Percentiles rank a stretch among this genome's conserved stretches.
These are phyloP conservation scores for Augochlorella aurata DNA, from an alignment of 2,888 invertebrate genomes.

Conservation along the genomic window DNA sequence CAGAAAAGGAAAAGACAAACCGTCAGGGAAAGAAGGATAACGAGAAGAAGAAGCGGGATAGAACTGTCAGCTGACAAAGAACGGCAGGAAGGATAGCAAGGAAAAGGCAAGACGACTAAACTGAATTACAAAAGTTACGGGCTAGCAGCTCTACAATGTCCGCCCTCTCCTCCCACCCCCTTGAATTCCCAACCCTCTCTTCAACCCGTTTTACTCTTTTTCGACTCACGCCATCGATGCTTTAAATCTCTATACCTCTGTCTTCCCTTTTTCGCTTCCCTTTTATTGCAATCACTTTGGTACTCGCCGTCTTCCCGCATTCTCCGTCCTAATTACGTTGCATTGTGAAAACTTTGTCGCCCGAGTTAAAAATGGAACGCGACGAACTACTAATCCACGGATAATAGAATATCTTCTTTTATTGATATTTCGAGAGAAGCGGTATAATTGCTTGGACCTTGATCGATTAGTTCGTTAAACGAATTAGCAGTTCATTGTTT, in stretches of 20 bases:
- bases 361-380: background rate
- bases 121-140: conserved; percentile 81
- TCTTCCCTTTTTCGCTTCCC: conserved; percentile 43
- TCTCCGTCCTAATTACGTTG: conserved; percentile 6
- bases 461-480: too few species aligned
- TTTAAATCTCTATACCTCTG: conserved; percentile 20
- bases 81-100: conserved; percentile 59
- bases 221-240: conserved; percentile 38
- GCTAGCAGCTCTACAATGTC: conserved; percentile 54
- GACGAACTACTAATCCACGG: background rate
- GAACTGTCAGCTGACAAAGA: conserved; percentile 36
- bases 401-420: background rate
- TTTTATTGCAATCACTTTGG: conserved; percentile 55
- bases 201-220: conserved; percentile 41
- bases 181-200: conserved; percentile 1
- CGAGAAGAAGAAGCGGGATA: background rate
- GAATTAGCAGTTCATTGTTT: too few species aligned
- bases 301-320: conserved; percentile 29
- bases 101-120: conserved; percentile 75
- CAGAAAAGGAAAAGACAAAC: conserved; percentile 39
- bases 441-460: too few species aligned
- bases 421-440: background rate
- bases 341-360: background rate
- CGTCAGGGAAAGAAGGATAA: background rate
- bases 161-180: conserved; percentile 13